phyloP scores from a whole-genome alignment of 2,113 vertebrate genomes.

The Megalops atlanticus region DNA sequence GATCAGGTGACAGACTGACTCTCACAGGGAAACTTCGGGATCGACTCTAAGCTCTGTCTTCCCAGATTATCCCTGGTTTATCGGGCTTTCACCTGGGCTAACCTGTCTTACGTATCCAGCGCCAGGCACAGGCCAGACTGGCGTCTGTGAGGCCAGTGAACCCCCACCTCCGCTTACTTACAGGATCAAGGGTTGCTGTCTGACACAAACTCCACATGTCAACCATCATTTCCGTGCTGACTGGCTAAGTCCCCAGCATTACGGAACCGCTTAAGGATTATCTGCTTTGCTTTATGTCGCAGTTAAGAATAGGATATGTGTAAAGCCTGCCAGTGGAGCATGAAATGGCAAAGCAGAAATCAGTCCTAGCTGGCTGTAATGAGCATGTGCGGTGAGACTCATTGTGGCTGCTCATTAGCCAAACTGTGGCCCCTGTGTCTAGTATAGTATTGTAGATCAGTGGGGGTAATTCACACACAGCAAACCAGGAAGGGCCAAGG shows the following conservation, averaged over 20 bases:
- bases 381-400: too few species aligned
- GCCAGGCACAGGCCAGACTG: neutral
- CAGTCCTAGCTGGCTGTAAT: neutral
- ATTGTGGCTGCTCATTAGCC: too few species aligned
- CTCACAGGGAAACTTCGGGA: neutral
- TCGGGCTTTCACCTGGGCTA: neutral
- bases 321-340: neutral
- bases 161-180: neutral
- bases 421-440: too few species aligned
- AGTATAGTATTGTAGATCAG: too few species aligned
- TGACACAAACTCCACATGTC: neutral
- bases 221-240: neutral
- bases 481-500: too few species aligned
- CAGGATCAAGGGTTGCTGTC: neutral
- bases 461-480: too few species aligned
- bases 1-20: neutral
- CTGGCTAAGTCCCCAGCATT: neutral
- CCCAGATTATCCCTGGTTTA: neutral
- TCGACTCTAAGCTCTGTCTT: neutral
- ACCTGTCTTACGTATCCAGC: neutral
- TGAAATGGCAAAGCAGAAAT: neutral
- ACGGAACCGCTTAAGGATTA: neutral
- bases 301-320: neutral
- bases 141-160: neutral
- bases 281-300: neutral